Evolutionary conservation across 2,113 vertebrate genomes (phyloP).

Genomic region (Opisthocomus hoazin): DNA sequence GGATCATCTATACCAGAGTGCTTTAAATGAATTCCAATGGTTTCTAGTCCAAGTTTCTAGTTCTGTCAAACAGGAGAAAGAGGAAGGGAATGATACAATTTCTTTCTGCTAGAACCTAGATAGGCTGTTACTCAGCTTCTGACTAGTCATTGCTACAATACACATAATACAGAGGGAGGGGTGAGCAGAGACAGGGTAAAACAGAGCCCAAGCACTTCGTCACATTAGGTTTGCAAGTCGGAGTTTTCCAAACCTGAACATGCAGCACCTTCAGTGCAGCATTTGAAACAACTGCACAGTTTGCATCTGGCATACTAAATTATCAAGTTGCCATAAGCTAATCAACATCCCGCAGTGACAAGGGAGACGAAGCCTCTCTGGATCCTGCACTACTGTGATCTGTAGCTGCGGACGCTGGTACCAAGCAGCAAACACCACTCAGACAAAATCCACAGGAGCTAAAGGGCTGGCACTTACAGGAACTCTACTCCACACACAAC

Average conservation of each 20-base stretch:
- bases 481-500: rapidly evolving
- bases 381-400: background rate
- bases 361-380: background rate
- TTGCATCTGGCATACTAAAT: background rate
- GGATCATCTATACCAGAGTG: background rate
- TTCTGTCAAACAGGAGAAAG: background rate
- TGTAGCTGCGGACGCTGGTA: background rate
- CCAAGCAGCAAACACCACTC: background rate
- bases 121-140: background rate
- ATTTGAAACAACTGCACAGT: background rate
- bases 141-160: background rate
- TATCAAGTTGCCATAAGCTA: background rate
- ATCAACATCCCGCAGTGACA: background rate
- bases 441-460: background rate
- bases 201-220: background rate
- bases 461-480: background rate
- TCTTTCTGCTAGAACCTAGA: background rate
- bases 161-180: background rate
- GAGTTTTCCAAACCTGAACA: background rate
- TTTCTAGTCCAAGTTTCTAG: background rate
- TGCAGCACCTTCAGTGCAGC: background rate
- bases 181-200: background rate
- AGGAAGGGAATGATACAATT: background rate
- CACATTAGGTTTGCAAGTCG: background rate
- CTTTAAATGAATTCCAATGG: background rate